phyloP scores from a whole-genome alignment of 2,797 vertebrate species.

The Champsocephalus esox region DNA sequence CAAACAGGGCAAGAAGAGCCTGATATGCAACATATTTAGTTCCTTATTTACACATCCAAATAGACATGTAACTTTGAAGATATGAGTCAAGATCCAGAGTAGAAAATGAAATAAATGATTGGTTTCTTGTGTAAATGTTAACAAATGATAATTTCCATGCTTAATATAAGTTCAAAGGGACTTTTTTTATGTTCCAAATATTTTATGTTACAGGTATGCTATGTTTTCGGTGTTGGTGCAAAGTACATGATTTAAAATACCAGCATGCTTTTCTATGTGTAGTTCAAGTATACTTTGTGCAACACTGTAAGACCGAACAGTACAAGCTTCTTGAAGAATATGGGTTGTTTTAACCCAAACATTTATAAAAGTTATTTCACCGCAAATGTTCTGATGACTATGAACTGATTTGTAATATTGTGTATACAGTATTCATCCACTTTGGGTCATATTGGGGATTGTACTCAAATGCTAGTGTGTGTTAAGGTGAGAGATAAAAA shows the following conservation, averaged over 20 bases:
- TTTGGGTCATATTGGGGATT: no score
- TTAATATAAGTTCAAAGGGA: background rate
- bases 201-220: background rate
- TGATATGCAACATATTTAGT: conserved; percentile 19
- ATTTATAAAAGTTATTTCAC: no score
- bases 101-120: background rate
- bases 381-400: no score
- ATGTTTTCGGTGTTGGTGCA: background rate
- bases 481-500: no score
- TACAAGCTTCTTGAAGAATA: no score
- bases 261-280: background rate
- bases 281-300: background rate
- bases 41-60: conserved; percentile 12
- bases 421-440: no score
- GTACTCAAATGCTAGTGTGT: no score
- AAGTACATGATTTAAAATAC: background rate
- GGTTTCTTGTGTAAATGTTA: background rate
- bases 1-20: conserved; percentile 18
- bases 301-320: no score
- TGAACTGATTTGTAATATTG: no score
- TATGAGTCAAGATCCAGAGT: background rate
- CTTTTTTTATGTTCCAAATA: background rate
- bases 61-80: conserved; percentile 6
- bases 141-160: background rate
- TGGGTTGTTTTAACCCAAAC: no score